These are phyloP conservation scores for Alauda arvensis DNA, from an alignment of 2,797 vertebrate genomes.

Conservation along the genomic window DNA sequence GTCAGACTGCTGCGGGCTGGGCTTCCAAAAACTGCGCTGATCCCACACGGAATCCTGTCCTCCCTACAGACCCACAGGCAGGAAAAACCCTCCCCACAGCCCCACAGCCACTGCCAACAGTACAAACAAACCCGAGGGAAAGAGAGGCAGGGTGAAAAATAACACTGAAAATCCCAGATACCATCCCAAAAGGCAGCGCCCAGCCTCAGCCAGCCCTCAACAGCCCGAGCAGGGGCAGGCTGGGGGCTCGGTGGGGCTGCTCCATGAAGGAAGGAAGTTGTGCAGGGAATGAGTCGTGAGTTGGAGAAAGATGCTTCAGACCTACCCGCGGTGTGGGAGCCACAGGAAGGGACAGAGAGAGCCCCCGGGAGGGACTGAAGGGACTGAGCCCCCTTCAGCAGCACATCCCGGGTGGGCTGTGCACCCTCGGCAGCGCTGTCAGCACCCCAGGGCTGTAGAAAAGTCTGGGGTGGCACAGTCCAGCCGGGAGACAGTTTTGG, in stretches of 20 bases:
- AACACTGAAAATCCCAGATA: not conserved
- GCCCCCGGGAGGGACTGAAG: accelerated
- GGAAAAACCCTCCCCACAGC: not conserved
- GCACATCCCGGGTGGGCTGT: not conserved
- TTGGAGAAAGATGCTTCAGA: not conserved
- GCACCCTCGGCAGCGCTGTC: not conserved
- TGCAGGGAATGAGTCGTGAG: not conserved
- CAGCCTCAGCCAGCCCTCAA: not conserved
- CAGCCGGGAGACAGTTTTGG: not conserved
- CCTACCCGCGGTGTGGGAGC: accelerated
- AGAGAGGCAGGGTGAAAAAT: not conserved
- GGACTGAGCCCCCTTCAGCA: not conserved
- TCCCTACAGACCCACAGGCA: not conserved
- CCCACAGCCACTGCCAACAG: not conserved
- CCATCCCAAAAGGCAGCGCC: not conserved
- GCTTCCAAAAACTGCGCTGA: not conserved
- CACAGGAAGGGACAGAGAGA: not conserved
- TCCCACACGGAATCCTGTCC: not conserved
- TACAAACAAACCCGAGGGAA: not conserved
- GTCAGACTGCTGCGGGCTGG: not conserved
- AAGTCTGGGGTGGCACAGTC: not conserved
- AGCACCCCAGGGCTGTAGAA: not conserved
- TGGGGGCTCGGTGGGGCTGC: not conserved
- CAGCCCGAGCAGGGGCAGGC: accelerated
- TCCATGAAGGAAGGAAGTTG: not conserved